Evolutionary conservation across 1,140 invertebrate genomes (phyloP), one percentile per base, ranked within the genome.

Genomic region (Reticulitermes speratus): DNA sequence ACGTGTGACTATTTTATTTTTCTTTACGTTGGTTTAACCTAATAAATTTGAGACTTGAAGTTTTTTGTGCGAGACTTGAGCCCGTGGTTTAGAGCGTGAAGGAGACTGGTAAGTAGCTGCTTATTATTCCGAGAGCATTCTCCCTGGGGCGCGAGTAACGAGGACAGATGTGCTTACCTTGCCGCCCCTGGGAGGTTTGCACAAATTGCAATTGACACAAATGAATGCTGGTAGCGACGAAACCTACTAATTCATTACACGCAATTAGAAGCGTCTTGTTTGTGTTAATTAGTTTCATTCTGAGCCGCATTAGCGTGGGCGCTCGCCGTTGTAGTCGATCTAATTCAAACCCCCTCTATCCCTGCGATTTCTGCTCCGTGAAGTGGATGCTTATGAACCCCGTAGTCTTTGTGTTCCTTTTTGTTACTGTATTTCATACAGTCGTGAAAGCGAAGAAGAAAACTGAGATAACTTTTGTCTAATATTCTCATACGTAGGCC

Each of bases 201-300:
- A 75, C 65, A 75, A 75, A 75, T 75, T 75, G 8, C 65, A 75
- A 75, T 75, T 75, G 65, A 75, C 65, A 75, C n/a, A 75, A 75
- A 75, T 75, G 65, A 75, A 75, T 75, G 65, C 65, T 75, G n/a
- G 25, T 75, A 75, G 65, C 65, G 25, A 75, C 65, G 65, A 11
- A 75, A 30, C 65, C 65, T 75, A 16, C n/a, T 75, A 75, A 75
- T 75, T 75, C 25, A 75, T 75, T 75, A 75, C 65, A 30, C n/a
- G 65, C 65, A 75, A 75, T 75, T 75, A 75, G 65, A 75, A 75
- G 65, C n/a, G 14, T 75, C 65, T 75, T 75, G 65, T 75, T 75
- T 75, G 25, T 75, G 65, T 75, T 75, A 75, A 75, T 75, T 75
- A 75, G 65, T 30, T n/a, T 75, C 65, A 75, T 75, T 75, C n/a